Evolutionary conservation across 2,888 invertebrate species (phyloP).

Genomic region (Trilocha varians): DNA sequence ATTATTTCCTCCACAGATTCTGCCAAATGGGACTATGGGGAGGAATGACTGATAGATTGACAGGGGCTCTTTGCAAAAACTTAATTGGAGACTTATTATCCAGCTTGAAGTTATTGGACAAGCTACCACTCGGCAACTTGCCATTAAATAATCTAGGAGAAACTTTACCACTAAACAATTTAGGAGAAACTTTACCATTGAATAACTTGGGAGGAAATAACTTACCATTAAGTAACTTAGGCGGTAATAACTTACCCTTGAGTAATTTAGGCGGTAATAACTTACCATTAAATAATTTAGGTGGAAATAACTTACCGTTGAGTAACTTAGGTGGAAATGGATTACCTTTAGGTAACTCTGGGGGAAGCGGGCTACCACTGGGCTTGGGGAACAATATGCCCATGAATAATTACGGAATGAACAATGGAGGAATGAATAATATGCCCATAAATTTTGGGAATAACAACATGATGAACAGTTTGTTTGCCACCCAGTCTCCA

Average conservation of each 20-base stretch:
- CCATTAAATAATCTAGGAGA: conserved; percentile 4
- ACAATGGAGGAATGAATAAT: no score
- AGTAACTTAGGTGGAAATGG: no score
- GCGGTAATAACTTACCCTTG: background rate
- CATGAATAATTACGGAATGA: no score
- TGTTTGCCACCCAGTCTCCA: conserved; percentile 1
- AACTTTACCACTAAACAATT: conserved; percentile 2
- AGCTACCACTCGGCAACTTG: conserved; percentile 16
- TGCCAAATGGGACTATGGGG: conserved; percentile 82
- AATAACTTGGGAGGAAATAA: background rate
- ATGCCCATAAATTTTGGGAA: no score
- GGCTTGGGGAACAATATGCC: no score
- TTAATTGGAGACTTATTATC: conserved; percentile 33
- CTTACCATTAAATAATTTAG: background rate
- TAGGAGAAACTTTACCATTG: no score
- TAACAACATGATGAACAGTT: no score
- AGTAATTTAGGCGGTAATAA: background rate
- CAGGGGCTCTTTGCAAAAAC: conserved; percentile 68
- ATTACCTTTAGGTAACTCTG: no score
- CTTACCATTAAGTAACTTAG: background rate
- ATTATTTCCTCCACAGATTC: conserved; percentile 41
- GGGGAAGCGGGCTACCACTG: no score
- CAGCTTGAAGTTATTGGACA: conserved; percentile 20
- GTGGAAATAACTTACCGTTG: conserved; percentile 1
- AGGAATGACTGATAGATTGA: conserved; percentile 72